Evolutionary conservation across 2,797 vertebrate species (phyloP), one percentile per base, ranked within the genome.

Genomic region (Stomatorhinus walkeri): DNA sequence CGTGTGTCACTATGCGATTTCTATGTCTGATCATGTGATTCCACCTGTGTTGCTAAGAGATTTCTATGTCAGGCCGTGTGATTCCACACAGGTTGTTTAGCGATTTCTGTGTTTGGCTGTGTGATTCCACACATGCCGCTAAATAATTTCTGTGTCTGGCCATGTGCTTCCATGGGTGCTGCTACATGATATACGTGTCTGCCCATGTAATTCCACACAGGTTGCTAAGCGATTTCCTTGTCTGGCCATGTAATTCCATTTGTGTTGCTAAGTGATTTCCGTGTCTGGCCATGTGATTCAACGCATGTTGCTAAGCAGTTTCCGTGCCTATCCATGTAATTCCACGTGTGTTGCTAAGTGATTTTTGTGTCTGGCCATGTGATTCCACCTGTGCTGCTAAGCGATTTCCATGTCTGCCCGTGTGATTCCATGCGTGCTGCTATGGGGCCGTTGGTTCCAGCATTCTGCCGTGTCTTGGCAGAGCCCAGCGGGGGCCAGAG

Each of bases 401-500:
- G 9, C 14, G 51, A 22, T 22, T 49, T 12, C 56, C 24, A 51
- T 56, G 52, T 88, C 87, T 76, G 24, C 68, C 76, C 86, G 14
- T 32, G 40, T 51, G 54, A 22, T 59, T 59, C 54, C 54, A 59
- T 59, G 28, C 28, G n/a, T 59, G 54, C 54, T n/a, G 54, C 54
- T 22, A 22, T 59, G 5, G 19, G 54, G 54, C n/a, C 6, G 19
- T 8, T 8, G 54, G 54, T 59, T 59, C 54, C 54, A 59, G 54
- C 54, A 59, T 59, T 59, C n/a, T 59, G 1, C 54, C n/a, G 54
- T 59, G 54, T 59, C n/a, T 59, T 59, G 54, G 54, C 54, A 59
- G 0, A 7, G 54, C n/a, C 90, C 54, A 91, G 87, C 61, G 89
- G 87, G 90, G 88, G 87, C 88, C 91, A 64, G 9, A 59, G 54